A percentile compares a stretch with the other conserved stretches of the same genome.
phyloP scores from a whole-genome alignment of 2,888 invertebrate species.

The Pocota personata region DNA sequence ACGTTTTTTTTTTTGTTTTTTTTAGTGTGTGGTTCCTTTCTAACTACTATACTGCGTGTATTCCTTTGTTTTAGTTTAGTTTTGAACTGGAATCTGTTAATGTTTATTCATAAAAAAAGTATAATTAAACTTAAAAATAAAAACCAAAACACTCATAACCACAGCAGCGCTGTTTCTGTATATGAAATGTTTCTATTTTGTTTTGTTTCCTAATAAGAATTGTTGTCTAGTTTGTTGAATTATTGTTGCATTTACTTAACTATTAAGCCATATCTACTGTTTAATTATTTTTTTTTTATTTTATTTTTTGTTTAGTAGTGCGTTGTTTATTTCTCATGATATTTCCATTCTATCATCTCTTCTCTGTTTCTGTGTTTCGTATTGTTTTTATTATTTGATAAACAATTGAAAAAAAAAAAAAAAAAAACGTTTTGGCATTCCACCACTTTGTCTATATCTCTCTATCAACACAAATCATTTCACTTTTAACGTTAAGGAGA shows the following conservation, averaged over 20 bases:
- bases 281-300: constrained; percentile 17
- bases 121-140: not conserved
- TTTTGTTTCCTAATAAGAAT: constrained; percentile 27
- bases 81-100: constrained; percentile 12
- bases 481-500: constrained; percentile 65
- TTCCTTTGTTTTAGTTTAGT: constrained; percentile 27
- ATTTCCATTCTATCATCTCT: constrained; percentile 38
- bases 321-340: constrained; percentile 47
- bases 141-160: constrained; percentile 24
- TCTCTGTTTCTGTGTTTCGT: constrained; percentile 54
- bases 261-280: constrained; percentile 64
- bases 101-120: not conserved
- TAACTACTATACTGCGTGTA: constrained; percentile 16
- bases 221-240: constrained; percentile 53
- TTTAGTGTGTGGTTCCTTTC: constrained; percentile 21
- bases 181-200: constrained; percentile 34
- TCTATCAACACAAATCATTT: constrained; percentile 58
- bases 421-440: constrained; percentile 29
- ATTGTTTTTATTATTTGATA: constrained; percentile 9
- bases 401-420: no score
- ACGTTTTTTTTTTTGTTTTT: constrained; percentile 1
- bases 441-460: constrained; percentile 21
- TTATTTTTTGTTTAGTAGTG: constrained; percentile 42
- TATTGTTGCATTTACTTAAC: constrained; percentile 54
- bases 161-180: constrained; percentile 38